phyloP scores from a whole-genome alignment of 1,140 invertebrate genomes.

The Caenorhabditis brenneri region DNA sequence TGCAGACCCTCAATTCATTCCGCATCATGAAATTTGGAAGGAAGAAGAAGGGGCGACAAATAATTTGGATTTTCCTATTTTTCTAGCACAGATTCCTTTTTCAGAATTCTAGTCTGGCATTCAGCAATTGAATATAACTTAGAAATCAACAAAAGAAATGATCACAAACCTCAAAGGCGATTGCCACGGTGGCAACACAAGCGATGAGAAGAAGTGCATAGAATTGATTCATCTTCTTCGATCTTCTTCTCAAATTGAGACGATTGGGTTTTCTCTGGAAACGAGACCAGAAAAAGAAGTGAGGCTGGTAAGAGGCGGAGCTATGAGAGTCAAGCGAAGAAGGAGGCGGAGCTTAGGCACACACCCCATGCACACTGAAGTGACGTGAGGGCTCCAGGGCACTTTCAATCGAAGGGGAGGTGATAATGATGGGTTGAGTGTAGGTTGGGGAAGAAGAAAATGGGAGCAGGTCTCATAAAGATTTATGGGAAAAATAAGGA shows the following conservation, averaged over 20 bases:
- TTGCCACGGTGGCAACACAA: not conserved
- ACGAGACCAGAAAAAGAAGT: constrained; percentile 33
- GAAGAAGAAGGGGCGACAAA: not conserved
- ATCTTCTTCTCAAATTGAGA: not conserved
- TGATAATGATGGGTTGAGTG: constrained; percentile 20
- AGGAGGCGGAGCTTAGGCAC: constrained; percentile 1
- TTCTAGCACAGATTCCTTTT: no score
- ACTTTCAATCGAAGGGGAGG: not conserved
- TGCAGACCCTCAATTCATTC: not conserved
- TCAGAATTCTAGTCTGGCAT: not conserved
- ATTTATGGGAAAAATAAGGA: not conserved
- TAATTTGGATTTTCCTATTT: not conserved
- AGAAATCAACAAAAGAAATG: not conserved
- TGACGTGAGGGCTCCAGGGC: not conserved
- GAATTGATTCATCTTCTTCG: not conserved
- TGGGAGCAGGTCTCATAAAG: not conserved
- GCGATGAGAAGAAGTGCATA: not conserved
- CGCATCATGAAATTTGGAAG: not conserved
- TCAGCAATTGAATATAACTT: not conserved
- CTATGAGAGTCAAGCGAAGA: not conserved
- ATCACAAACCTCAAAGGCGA: not conserved
- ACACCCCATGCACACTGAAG: not conserved
- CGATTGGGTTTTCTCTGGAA: constrained; percentile 35
- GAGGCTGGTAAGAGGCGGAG: not conserved
- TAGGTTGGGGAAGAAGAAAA: not conserved